Base-by-base conservation (phyloP, 30 jellyfish, hydroid and myxozoan genomes). In the Nemopilema nomurai region DNA sequence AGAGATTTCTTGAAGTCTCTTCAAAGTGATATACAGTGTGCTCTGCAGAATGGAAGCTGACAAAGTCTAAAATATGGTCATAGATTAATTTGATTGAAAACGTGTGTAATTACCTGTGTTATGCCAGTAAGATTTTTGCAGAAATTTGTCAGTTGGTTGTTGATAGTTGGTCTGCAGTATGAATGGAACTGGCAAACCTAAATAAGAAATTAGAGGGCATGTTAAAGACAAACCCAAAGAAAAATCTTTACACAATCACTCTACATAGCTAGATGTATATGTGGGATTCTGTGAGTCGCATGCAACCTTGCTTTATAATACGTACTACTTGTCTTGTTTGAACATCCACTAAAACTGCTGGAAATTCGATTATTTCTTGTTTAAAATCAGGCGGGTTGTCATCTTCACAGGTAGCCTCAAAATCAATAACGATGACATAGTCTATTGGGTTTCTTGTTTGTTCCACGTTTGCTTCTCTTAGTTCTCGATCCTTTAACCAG, bases 301-400 rank as follows among this genome's bases (percentile, higher is more conserved):
- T n/a, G n/a, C n/a, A n/a, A n/a, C n/a, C n/a, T n/a, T n/a, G n/a
- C n/a, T n/a, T n/a, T n/a, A n/a, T n/a, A n/a, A n/a, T n/a, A 85
- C 96, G 26, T 83, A 87, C 98, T 74, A 77, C 62, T 63, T 73
- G 85, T n/a, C 49, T 26, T 31, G 73, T 71, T 26, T 72, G 41
- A 8, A 82, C 92, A 71, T 87, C 69, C 22, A 92, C 65, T 18
- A 87, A 82, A 18, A 92, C 91, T 4, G 97, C 98, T 53, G 98
- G 98, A 51, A 92, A 92, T 74, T 92, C 98, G 51, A 92, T 92
- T n/a, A 92, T 87, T 68, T 92, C 98, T 33, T 92, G 98, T n/a
- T 21, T 49, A 74, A 80, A 92, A 28, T 91, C 91, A 24, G 84
- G 65, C 20, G 98, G 98, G 49, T 83, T 87, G 71, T 70, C 96